Percentiles rank a stretch among this genome's conserved stretches.
Conservation (phyloP, 2,113 vertebrate species). For the Nycticebus coucang region DNA sequence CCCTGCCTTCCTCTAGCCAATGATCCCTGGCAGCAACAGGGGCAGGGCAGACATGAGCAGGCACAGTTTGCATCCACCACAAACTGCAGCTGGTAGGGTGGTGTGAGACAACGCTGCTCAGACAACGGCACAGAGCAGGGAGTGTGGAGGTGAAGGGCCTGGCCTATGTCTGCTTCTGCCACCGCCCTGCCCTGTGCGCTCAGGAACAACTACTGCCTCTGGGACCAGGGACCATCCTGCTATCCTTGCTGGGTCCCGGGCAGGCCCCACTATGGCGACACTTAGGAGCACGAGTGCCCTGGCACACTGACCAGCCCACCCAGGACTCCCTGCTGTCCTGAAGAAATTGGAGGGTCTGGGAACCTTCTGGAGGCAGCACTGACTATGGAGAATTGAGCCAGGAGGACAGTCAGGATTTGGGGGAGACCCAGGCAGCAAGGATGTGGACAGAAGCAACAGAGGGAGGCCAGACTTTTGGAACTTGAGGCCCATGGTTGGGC, state of each 20-base stretch:
- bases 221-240: not conserved
- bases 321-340: not conserved
- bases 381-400: not conserved
- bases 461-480: not conserved
- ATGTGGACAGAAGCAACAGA: not conserved
- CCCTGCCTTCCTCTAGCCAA: not conserved
- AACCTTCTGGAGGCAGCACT: not conserved
- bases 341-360: no score
- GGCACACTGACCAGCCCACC: accelerated
- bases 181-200: not conserved
- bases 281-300: not conserved
- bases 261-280: accelerated
- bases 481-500: not conserved
- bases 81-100: no score
- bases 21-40: not conserved
- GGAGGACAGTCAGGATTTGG: not conserved
- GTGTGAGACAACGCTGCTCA: accelerated
- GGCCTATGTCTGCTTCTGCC: not conserved
- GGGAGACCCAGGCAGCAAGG: not conserved
- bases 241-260: not conserved
- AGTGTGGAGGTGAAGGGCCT: not conserved
- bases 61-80: not conserved
- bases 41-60: not conserved
- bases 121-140: not conserved
- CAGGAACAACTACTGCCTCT: no score